phyloP scores from a whole-genome alignment of 2,888 invertebrate genomes.

The Asteroscopus sphinx region DNA sequence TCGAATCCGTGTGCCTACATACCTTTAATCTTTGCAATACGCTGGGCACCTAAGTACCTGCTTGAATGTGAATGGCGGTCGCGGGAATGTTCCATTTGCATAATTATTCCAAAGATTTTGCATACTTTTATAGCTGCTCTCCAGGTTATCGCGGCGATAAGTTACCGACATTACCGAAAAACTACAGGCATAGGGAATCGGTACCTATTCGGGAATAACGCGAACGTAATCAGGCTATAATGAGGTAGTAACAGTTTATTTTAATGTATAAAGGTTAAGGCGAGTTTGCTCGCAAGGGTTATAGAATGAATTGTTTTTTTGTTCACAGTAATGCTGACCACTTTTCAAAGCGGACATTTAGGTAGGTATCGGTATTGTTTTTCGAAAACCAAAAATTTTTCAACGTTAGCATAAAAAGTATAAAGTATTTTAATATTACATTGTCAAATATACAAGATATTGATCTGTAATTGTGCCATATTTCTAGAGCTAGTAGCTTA shows the following conservation, averaged over 20 bases:
- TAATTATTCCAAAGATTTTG: slow-evolving; percentile 74
- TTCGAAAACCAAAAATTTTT: too few species aligned
- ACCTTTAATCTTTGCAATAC: slow-evolving; percentile 60
- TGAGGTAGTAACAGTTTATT: slow-evolving; percentile 3
- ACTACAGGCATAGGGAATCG: slow-evolving; percentile 48
- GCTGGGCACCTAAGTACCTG: slow-evolving; percentile 62
- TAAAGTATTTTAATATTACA: too few species aligned
- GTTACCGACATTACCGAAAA: slow-evolving; percentile 57
- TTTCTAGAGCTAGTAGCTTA: too few species aligned
- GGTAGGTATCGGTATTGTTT: too few species aligned
- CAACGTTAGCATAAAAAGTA: too few species aligned
- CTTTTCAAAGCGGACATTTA: too few species aligned
- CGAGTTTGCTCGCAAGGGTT: neutral
- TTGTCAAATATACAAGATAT: too few species aligned
- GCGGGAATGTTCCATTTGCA: slow-evolving; percentile 69
- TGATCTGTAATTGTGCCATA: too few species aligned
- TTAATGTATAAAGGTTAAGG: slow-evolving; percentile 2
- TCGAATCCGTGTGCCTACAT: slow-evolving; percentile 47
- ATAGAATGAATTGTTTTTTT: neutral
- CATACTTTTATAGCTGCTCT: slow-evolving; percentile 70
- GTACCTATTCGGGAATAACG: slow-evolving; percentile 24
- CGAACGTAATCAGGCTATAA: slow-evolving; percentile 15
- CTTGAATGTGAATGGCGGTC: slow-evolving; percentile 70
- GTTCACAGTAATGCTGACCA: neutral
- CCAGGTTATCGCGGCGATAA: slow-evolving; percentile 62